Conservation (phyloP, 53 echinoderm and acorn worm genomes). For the Arbacia lixula region DNA sequence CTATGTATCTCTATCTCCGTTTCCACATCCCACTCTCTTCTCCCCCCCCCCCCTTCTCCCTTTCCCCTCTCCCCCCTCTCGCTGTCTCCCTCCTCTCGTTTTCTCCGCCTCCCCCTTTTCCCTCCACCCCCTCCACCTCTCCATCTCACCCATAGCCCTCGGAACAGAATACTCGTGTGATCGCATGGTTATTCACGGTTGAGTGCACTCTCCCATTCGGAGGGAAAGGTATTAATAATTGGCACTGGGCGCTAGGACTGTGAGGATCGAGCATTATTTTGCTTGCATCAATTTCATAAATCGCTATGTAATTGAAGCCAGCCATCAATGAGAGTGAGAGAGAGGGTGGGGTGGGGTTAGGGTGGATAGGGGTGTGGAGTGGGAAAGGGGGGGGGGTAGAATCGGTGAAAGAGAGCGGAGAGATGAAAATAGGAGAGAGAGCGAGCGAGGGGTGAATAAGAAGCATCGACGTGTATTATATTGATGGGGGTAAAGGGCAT, state of each 20-base stretch:
- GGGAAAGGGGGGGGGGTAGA: not conserved
- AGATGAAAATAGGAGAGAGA: not conserved
- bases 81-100: no score
- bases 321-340: conserved; percentile 4
- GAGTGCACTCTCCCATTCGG: conserved; percentile 25
- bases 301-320: conserved; percentile 49
- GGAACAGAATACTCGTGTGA: conserved; percentile 43
- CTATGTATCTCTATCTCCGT: no score
- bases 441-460: not conserved
- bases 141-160: no score
- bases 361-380: not conserved
- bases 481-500: no score
- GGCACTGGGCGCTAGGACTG: conserved; percentile 6
- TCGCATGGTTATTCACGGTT: not conserved
- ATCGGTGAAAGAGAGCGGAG: not conserved
- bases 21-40: no score
- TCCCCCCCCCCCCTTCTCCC: no score
- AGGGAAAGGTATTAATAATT: conserved; percentile 37
- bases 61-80: no score
- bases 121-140: no score
- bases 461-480: no score
- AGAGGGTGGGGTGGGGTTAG: not conserved
- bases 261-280: conserved; percentile 46
- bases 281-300: conserved; percentile 54
- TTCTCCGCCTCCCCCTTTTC: no score